Base-by-base conservation (phyloP, 2,113 vertebrate genomes). In the Quiscalus mexicanus region DNA sequence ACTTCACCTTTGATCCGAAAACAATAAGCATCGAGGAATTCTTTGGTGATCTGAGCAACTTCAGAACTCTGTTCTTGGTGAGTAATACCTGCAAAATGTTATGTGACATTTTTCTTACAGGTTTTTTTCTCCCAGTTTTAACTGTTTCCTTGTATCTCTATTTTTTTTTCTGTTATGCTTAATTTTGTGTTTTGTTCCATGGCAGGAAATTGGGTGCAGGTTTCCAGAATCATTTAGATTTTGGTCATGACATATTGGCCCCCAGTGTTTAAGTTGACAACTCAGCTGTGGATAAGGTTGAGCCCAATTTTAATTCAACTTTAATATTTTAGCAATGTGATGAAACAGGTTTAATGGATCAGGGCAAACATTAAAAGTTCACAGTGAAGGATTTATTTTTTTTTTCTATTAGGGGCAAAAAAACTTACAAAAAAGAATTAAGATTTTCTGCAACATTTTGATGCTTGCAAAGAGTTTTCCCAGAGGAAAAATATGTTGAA, bases 21-120 rank as follows among this genome's bases (percentile, higher is more conserved):
- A 89, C 96, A 14, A 85, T 99, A 96, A 98, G 97, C 53, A 97
- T 99, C 65, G 99, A 99, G 93, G 99, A 99, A 78, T 99, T 99
- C 98, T 99, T 99, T 41, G 99, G 99, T 1, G 98, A 99, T 70
- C 97, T 99, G 79, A 98, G 97, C 96, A 98, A 98, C 98, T 99
- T 99, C 97, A 98, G 99, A 80, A 98, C 93, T 39, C 98, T 99
- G 4, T 99, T 99, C 95, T 58, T 99, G 99, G 99, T 99, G 76
- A 99, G 99, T 99, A 95, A 42, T 69, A 11, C 9, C 39, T 81
- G 30, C 41, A 53, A 91, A 92, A 33, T 23, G 18, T 74, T 62
- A 5, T 17, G 2, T 4, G 1, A 44, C 42, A 44, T 44, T 31
- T 4, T 30, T 68, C 2, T 69, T 52, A 2, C 3, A 39, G 47